Conservation (phyloP, 2,113 vertebrate genomes). For the Epinephelus moara region DNA sequence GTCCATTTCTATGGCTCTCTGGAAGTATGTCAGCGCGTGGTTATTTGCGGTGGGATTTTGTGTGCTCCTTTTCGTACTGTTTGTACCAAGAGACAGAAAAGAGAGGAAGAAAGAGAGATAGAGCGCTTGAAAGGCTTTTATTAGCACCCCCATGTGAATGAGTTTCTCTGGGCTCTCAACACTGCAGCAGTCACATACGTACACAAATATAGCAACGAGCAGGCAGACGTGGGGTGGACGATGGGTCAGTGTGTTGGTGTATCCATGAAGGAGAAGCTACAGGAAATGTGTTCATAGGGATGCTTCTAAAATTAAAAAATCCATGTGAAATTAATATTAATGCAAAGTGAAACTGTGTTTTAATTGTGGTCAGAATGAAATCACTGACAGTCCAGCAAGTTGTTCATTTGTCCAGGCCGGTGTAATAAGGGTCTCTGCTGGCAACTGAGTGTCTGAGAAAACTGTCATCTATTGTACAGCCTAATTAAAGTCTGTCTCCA, state of each 20-base stretch:
- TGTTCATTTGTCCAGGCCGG: not conserved
- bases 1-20: conserved; percentile 10
- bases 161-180: conserved; percentile 17
- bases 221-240: not conserved
- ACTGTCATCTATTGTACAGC: not conserved
- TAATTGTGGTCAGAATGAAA: not conserved
- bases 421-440: not conserved
- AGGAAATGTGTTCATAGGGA: not conserved
- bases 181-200: conserved; percentile 1
- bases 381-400: not conserved
- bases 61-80: not conserved
- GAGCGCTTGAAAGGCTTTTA: conserved; percentile 6
- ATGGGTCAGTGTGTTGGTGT: not conserved
- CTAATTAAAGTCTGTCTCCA: not conserved
- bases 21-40: not conserved
- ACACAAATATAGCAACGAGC: conserved; percentile 17
- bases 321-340: not conserved
- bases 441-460: not conserved
- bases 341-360: not conserved
- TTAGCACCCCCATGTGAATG: conserved; percentile 19
- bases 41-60: conserved; percentile 18
- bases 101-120: not conserved
- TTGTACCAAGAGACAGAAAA: not conserved
- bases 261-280: not conserved
- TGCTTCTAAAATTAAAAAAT: not conserved